These are phyloP conservation scores for Piliocolobus tephrosceles DNA, from an alignment of 2,113 vertebrate genomes.

Conservation along the genomic window DNA sequence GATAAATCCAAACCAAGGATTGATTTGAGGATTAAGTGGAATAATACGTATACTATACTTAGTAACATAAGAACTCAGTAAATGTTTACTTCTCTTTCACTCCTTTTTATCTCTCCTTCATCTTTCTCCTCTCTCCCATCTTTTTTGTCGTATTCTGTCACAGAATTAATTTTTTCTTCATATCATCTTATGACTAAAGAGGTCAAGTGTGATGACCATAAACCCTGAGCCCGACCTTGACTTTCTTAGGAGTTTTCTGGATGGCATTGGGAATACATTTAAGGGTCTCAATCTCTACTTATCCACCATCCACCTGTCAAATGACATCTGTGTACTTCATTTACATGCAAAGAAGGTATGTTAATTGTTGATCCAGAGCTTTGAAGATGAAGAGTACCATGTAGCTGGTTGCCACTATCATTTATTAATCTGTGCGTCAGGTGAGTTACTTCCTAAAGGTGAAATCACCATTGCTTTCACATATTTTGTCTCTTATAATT, in stretches of 20 bases:
- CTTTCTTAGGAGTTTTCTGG: neutral
- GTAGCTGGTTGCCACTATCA: conserved; percentile 8
- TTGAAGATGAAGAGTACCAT: conserved; percentile 42
- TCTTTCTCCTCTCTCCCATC: neutral
- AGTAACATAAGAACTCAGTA: neutral
- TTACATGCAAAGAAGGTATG: neutral
- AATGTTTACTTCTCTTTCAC: neutral
- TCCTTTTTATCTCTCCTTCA: neutral
- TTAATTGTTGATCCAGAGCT: neutral
- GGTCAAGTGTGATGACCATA: neutral
- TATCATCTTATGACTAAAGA: neutral
- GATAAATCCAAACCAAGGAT: neutral
- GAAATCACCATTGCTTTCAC: neutral
- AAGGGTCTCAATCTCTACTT: neutral
- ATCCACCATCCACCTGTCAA: neutral
- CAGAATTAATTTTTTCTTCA: neutral
- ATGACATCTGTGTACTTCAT: neutral
- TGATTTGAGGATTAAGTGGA: conserved; percentile 27
- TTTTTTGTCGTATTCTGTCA: neutral
- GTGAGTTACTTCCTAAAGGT: neutral
- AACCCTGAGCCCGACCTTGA: neutral
- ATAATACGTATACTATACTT: neutral
- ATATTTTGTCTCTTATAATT: neutral
- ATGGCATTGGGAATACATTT: neutral
- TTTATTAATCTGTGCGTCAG: conserved; percentile 16